Conservation (phyloP, 2,888 invertebrate species). For the Ectemnius cavifrons region DNA sequence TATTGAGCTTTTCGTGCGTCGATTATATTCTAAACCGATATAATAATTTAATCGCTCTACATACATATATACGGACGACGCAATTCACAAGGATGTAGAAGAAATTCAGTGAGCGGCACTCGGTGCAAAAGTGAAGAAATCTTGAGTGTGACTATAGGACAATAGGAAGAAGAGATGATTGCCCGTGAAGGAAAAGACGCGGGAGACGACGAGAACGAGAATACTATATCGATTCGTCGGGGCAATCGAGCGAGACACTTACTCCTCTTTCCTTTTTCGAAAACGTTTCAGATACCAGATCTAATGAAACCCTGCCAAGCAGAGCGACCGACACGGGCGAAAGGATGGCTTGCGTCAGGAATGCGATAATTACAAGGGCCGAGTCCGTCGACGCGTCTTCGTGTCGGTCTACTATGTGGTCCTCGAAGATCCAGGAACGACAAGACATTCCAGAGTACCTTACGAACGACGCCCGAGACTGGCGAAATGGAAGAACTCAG, state of each 20-base stretch:
- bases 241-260: conserved; percentile 3
- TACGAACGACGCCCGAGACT: background rate
- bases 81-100: too few relatives aligned
- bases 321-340: conserved; percentile 27
- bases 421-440: conserved; percentile 29
- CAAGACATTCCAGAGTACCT: conserved; percentile 8
- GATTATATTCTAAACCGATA: too few relatives aligned
- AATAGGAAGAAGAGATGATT: too few relatives aligned
- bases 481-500: conserved; percentile 28
- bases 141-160: too few relatives aligned
- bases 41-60: too few relatives aligned
- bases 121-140: too few relatives aligned
- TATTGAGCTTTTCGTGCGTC: too few relatives aligned
- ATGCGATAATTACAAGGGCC: conserved; percentile 64
- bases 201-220: background rate
- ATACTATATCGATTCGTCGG: conserved; percentile 7
- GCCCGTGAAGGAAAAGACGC: background rate
- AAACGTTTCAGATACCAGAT: conserved; percentile 54
- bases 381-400: conserved; percentile 33
- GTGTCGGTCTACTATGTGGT: conserved; percentile 30
- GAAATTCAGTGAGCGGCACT: too few relatives aligned
- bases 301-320: conserved; percentile 49
- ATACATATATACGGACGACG: too few relatives aligned
- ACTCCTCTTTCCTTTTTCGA: conserved; percentile 4
- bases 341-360: conserved; percentile 41